These are phyloP conservation scores for Otolemur crassicaudatus DNA, from an alignment of 2,797 vertebrate genomes.

Conservation along the genomic window DNA sequence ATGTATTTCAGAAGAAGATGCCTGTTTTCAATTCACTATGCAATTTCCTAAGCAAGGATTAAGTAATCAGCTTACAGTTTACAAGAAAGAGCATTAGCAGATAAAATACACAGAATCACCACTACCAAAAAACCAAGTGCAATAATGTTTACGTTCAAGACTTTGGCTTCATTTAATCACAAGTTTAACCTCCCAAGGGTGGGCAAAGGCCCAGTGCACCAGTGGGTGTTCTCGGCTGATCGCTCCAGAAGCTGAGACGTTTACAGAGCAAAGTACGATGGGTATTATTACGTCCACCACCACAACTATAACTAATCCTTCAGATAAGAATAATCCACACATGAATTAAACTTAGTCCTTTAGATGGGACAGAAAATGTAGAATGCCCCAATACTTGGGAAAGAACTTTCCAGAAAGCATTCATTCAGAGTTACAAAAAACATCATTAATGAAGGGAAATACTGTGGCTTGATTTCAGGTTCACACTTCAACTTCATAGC, in stretches of 20 bases:
- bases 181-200: not conserved
- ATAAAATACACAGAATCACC: slow-evolving; percentile 14
- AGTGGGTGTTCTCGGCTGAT: not conserved
- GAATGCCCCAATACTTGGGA: not conserved
- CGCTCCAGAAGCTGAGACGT: not conserved
- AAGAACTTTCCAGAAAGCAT: not conserved
- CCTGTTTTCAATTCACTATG: not conserved
- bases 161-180: not conserved
- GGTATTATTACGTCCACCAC: not conserved
- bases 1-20: not conserved
- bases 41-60: not conserved
- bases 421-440: not conserved
- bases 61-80: not conserved
- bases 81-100: not conserved
- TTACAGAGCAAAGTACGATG: slow-evolving; percentile 16
- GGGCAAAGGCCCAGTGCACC: not conserved
- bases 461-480: not conserved
- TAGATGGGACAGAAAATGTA: not conserved
- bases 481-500: not conserved
- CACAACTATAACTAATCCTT: not conserved
- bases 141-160: not conserved
- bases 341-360: not conserved
- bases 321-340: not conserved
- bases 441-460: not conserved
- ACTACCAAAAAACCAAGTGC: not conserved